Percentiles rank a stretch among this genome's conserved stretches.
Conservation (phyloP, 2,888 invertebrate genomes). For the Cordilura impudica region DNA sequence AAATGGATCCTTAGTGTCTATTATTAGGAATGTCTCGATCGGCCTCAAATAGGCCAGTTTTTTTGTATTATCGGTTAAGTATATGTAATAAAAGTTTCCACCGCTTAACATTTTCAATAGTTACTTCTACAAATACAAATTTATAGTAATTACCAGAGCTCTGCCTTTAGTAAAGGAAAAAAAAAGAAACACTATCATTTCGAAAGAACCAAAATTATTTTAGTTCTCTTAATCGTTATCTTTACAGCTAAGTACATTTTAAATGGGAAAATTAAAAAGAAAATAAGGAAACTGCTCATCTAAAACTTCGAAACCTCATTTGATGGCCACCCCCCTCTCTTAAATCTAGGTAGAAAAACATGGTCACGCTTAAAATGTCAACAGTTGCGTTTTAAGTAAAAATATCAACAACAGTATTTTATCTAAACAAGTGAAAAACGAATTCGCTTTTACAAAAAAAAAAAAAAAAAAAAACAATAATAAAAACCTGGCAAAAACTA, state of each 20-base stretch:
- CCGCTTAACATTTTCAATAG: no score
- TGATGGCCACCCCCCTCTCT: background rate
- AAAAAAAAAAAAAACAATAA: slow-evolving; percentile 1
- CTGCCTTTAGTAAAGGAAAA: no score
- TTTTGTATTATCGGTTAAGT: no score
- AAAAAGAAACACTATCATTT: no score
- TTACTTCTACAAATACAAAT: no score
- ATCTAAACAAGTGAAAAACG: background rate
- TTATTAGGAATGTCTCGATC: no score
- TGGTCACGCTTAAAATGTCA: slow-evolving; percentile 22
- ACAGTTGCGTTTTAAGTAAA: slow-evolving; percentile 14
- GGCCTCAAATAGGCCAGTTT: no score
- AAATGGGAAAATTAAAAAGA: slow-evolving; percentile 4
- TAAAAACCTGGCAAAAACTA: slow-evolving; percentile 10
- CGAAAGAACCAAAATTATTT: no score
- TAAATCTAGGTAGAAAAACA: background rate
- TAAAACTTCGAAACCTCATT: slow-evolving; percentile 2
- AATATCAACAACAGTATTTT: slow-evolving; percentile 1
- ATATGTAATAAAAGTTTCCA: no score
- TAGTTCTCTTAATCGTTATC: background rate
- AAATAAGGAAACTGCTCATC: background rate
- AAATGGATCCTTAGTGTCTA: no score
- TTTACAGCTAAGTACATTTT: slow-evolving; percentile 19
- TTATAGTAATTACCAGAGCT: no score
- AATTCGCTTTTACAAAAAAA: background rate